A percentile compares a stretch with the other conserved stretches of the same genome.
Evolutionary conservation across 2,113 vertebrate genomes (phyloP).

Genomic region (Xenopus borealis): DNA sequence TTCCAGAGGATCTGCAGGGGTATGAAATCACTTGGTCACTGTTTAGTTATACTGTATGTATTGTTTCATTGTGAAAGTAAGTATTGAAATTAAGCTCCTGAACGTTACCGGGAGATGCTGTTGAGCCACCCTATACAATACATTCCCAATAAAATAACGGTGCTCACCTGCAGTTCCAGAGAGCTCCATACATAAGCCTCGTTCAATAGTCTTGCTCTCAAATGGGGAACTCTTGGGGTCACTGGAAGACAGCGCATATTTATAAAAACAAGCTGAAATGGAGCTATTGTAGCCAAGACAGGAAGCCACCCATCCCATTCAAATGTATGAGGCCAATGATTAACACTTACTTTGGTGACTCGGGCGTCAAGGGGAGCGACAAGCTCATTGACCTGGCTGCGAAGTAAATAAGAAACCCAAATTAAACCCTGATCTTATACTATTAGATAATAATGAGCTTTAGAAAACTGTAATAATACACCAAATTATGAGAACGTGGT

Average conservation of each 20-base stretch:
- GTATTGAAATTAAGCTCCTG: too few relatives aligned
- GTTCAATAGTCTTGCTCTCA: slow-evolving; percentile 99
- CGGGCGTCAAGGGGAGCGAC: slow-evolving; percentile 98
- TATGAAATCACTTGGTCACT: too few relatives aligned
- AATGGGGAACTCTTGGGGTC: slow-evolving; percentile 99
- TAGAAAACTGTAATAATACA: too few relatives aligned
- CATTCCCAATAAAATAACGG: neutral
- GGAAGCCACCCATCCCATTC: slow-evolving; percentile 85
- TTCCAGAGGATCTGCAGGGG: too few relatives aligned
- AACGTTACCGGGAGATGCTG: too few relatives aligned
- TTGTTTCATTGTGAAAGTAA: too few relatives aligned
- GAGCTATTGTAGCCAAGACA: slow-evolving; percentile 83
- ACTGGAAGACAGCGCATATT: slow-evolving; percentile 94
- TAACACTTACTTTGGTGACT: slow-evolving; percentile 99
- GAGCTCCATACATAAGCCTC: slow-evolving; percentile 99
- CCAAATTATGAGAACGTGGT: too few relatives aligned
- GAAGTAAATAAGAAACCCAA: slow-evolving; percentile 69
- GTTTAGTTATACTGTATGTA: too few relatives aligned
- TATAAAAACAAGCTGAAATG: slow-evolving; percentile 82
- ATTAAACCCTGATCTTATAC: neutral
- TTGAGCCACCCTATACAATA: too few relatives aligned
- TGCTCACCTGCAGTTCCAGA: slow-evolving; percentile 98
- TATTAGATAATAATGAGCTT: slow-evolving; percentile 40
- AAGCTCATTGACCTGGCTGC: slow-evolving; percentile 98
- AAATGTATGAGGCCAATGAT: slow-evolving; percentile 81